Percentiles rank a stretch among this genome's conserved stretches.
Conservation (phyloP, 2,888 invertebrate species). For the Lapara coniferarum region DNA sequence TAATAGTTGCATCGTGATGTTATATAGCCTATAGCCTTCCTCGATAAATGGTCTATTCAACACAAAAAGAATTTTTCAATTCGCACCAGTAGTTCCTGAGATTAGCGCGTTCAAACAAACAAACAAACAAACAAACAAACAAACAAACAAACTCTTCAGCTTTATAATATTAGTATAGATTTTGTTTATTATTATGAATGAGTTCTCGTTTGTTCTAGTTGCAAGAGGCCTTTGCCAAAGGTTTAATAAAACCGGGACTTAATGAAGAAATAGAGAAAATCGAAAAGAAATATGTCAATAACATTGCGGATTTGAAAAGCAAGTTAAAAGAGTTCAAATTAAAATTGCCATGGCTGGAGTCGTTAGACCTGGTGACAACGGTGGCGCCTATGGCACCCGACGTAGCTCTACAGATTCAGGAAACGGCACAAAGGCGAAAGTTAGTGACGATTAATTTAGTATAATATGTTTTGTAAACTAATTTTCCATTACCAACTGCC, state of each 20-base stretch:
- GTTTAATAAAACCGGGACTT: slow-evolving; percentile 93
- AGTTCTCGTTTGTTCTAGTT: slow-evolving; percentile 82
- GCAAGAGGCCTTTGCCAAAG: slow-evolving; percentile 94
- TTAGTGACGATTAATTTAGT: slow-evolving; percentile 42
- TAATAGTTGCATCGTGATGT: too few species aligned
- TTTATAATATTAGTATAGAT: too few species aligned
- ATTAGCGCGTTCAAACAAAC: too few species aligned
- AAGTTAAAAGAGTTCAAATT: slow-evolving; percentile 89
- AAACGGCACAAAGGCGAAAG: slow-evolving; percentile 88
- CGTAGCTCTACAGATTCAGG: slow-evolving; percentile 89
- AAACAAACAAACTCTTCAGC: too few species aligned
- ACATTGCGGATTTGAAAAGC: slow-evolving; percentile 87
- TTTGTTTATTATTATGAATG: slow-evolving; percentile 10
- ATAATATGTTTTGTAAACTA: too few species aligned
- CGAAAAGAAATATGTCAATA: slow-evolving; percentile 86
- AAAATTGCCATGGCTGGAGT: slow-evolving; percentile 93
- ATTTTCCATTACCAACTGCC: too few species aligned
- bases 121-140: too few species aligned
- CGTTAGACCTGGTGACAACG: slow-evolving; percentile 89
- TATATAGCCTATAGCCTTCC: too few species aligned
- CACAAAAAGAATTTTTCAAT: too few species aligned
- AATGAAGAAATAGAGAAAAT: slow-evolving; percentile 86
- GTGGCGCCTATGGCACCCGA: slow-evolving; percentile 94
- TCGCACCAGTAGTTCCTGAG: too few species aligned
- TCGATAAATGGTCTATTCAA: too few species aligned